Conservation (phyloP, 2,797 vertebrate genomes). For the Ctenopoma kingsleyae region DNA sequence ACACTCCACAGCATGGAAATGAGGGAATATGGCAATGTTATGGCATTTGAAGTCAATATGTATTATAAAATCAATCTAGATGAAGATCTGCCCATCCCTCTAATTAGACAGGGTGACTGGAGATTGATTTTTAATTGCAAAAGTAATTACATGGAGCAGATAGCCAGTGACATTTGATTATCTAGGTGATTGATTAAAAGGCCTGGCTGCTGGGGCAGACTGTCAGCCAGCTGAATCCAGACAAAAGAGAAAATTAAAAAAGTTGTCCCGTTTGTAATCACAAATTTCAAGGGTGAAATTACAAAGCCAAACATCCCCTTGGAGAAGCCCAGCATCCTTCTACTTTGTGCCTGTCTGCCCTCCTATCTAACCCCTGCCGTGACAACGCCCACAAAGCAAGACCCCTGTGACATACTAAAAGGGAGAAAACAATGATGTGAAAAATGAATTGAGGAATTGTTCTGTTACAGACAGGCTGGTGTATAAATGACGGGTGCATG, state of each 20-base stretch:
- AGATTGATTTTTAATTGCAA: slow-evolving; percentile 99
- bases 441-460: slow-evolving; percentile 87
- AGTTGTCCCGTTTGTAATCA: slow-evolving; percentile 99
- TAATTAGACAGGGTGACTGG: slow-evolving; percentile 99
- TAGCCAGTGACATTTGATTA: slow-evolving; percentile 99
- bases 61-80: slow-evolving; percentile 99
- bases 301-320: slow-evolving; percentile 94
- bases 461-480: slow-evolving; percentile 79
- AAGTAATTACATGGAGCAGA: slow-evolving; percentile 99
- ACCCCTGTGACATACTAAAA: slow-evolving; percentile 62
- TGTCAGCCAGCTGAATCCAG: slow-evolving; percentile 96
- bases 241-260: slow-evolving; percentile 99
- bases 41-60: slow-evolving; percentile 99
- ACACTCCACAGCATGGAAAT: slow-evolving; percentile 91
- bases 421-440: slow-evolving; percentile 75
- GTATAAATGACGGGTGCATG: slow-evolving; percentile 70
- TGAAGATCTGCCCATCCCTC: slow-evolving; percentile 99
- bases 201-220: slow-evolving; percentile 94
- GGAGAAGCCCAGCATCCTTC: slow-evolving; percentile 79
- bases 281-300: slow-evolving; percentile 99
- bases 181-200: slow-evolving; percentile 99
- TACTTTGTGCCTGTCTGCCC: slow-evolving; percentile 70
- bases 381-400: slow-evolving; percentile 63
- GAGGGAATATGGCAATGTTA: slow-evolving; percentile 97
- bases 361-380: slow-evolving; percentile 78